phyloP scores from a whole-genome alignment of 2,113 vertebrate genomes.

The Taurulus bubalis region DNA sequence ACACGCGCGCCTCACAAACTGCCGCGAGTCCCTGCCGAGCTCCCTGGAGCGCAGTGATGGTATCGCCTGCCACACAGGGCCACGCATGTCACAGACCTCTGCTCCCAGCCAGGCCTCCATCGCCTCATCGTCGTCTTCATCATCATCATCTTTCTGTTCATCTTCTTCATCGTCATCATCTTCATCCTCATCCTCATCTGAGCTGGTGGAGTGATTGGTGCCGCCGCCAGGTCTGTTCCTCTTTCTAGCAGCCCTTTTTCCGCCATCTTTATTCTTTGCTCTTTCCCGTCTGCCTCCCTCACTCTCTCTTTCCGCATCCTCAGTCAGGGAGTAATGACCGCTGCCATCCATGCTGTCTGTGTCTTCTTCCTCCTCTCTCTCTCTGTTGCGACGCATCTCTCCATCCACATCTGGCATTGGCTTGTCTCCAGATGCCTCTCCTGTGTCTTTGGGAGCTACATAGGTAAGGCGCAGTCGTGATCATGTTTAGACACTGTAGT shows the following conservation, averaged over 20 bases:
- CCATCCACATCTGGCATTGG: constrained; percentile 62
- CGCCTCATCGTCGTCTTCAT: constrained; percentile 84
- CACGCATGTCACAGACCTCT: constrained; percentile 87
- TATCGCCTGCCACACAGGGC: constrained; percentile 87
- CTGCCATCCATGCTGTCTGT: constrained; percentile 97
- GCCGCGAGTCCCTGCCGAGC: constrained; percentile 85
- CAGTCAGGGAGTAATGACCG: constrained; percentile 89
- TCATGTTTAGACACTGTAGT: neutral
- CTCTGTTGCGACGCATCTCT: constrained; percentile 50
- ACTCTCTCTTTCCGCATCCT: constrained; percentile 85
- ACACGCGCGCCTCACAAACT: constrained; percentile 90
- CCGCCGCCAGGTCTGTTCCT: constrained; percentile 78
- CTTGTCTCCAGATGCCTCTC: constrained; percentile 70
- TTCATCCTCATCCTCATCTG: constrained; percentile 83
- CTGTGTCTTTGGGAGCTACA: constrained; percentile 66
- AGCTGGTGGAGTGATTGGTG: constrained; percentile 84
- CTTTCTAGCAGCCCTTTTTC: constrained; percentile 77
- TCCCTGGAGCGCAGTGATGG: constrained; percentile 89
- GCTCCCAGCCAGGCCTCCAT: constrained; percentile 93
- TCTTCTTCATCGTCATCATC: constrained; percentile 9
- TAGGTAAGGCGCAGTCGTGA: constrained; percentile 29
- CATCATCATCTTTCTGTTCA: constrained; percentile 77
- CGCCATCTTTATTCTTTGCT: constrained; percentile 57
- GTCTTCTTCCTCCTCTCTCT: constrained; percentile 86
- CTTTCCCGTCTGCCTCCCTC: constrained; percentile 72